Evolutionary conservation across 2,113 vertebrate species (phyloP).

Genomic region (Oplegnathus fasciatus): DNA sequence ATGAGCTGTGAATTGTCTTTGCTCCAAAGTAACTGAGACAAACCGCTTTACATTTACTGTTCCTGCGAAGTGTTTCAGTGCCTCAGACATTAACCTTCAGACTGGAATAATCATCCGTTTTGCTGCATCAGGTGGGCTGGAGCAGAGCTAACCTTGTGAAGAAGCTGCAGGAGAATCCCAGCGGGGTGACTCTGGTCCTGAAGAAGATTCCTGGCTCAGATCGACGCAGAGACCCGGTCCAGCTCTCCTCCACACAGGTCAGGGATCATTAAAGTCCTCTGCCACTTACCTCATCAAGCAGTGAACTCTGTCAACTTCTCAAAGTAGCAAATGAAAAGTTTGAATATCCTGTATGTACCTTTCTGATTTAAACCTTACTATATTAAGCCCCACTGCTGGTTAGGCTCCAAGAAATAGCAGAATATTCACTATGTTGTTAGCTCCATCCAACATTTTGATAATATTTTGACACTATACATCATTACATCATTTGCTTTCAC

Average conservation of each 20-base stretch:
- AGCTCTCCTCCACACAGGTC: slow-evolving; percentile 56
- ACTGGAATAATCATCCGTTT: background rate
- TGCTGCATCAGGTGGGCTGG: slow-evolving; percentile 91
- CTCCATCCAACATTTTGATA: background rate
- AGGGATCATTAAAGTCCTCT: slow-evolving; percentile 9
- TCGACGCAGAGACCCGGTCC: slow-evolving; percentile 32
- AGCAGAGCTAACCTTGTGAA: slow-evolving; percentile 85
- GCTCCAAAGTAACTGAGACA: background rate
- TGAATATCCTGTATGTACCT: background rate
- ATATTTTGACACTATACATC: background rate
- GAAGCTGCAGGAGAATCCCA: slow-evolving; percentile 88
- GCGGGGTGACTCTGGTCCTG: slow-evolving; percentile 86
- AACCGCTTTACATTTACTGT: background rate
- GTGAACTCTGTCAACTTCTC: background rate
- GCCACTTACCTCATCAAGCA: background rate
- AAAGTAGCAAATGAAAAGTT: background rate
- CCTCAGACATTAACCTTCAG: background rate
- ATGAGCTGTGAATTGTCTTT: background rate
- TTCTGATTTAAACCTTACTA: background rate
- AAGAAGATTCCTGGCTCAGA: slow-evolving; percentile 87
- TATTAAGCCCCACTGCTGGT: no score
- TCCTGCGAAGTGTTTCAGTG: background rate
- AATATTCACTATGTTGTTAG: background rate
- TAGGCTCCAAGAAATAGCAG: no score
- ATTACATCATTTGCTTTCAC: background rate